A percentile compares a stretch with the other conserved stretches of the same genome.
phyloP scores from a whole-genome alignment of 2,113 vertebrate genomes.

The Calyptomena viridis region DNA sequence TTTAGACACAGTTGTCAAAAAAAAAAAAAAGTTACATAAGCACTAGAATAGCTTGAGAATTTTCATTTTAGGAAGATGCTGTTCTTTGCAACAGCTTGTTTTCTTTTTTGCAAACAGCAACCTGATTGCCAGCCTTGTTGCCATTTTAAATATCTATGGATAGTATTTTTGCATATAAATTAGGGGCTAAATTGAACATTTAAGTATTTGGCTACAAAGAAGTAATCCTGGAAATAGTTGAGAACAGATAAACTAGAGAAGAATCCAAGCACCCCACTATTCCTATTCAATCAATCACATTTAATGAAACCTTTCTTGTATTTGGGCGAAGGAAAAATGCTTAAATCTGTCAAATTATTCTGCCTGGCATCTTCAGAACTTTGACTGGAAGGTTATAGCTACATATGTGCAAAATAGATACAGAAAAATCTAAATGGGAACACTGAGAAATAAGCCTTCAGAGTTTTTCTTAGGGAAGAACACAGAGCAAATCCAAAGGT shows the following conservation, averaged over 20 bases:
- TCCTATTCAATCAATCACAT: not conserved
- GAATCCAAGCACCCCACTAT: not conserved
- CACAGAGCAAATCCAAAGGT: not conserved
- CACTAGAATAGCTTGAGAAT: not conserved
- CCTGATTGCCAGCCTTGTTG: not conserved
- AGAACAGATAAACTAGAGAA: not conserved
- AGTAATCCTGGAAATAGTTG: not conserved
- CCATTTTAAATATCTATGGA: not conserved
- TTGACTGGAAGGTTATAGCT: not conserved
- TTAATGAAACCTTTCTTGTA: not conserved
- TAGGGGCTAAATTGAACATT: not conserved
- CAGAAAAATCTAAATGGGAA: not conserved
- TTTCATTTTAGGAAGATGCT: not conserved
- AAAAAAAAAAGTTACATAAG: not conserved
- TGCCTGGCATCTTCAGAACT: not conserved
- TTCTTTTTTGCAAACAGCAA: not conserved
- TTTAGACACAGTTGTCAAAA: not conserved
- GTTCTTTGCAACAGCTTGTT: not conserved
- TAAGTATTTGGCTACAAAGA: not conserved
- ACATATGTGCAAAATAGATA: not conserved
- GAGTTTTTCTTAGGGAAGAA: not conserved
- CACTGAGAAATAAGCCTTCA: not conserved
- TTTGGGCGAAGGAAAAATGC: not conserved
- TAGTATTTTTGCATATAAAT: not conserved
- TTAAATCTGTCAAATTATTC: not conserved